A percentile compares a stretch with the other conserved stretches of the same genome.
phyloP scores from a whole-genome alignment of 2,797 vertebrate species.

The Phataginus tricuspis region DNA sequence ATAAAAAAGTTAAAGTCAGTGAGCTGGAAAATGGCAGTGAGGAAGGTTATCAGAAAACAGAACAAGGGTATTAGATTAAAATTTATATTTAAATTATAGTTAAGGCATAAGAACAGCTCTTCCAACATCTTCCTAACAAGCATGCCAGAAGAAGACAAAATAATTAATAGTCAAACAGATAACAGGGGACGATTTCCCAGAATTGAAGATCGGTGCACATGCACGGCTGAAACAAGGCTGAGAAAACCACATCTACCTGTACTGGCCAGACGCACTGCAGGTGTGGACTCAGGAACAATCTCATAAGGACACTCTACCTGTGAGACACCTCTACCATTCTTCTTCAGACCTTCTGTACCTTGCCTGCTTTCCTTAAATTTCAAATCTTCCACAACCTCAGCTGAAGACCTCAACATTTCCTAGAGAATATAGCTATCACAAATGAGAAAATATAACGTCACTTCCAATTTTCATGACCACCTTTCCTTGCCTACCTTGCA shows the following conservation, averaged over 20 bases:
- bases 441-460: not conserved
- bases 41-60: not conserved
- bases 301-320: not conserved
- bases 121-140: not conserved
- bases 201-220: not conserved
- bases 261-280: not conserved
- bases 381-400: not conserved
- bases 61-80: not conserved
- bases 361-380: not conserved
- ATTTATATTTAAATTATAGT: not conserved
- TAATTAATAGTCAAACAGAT: not conserved
- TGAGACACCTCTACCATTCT: not conserved
- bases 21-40: not conserved
- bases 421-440: not conserved
- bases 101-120: not conserved
- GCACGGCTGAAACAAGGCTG: not conserved
- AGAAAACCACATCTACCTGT: not conserved
- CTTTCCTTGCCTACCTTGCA: not conserved
- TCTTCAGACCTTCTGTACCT: not conserved
- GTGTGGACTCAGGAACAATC: not conserved
- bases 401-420: not conserved
- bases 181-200: not conserved
- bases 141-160: not conserved
- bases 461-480: not conserved
- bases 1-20: not conserved